Conservation (phyloP, 2,888 invertebrate genomes). For the Hanleya hanleyi region DNA sequence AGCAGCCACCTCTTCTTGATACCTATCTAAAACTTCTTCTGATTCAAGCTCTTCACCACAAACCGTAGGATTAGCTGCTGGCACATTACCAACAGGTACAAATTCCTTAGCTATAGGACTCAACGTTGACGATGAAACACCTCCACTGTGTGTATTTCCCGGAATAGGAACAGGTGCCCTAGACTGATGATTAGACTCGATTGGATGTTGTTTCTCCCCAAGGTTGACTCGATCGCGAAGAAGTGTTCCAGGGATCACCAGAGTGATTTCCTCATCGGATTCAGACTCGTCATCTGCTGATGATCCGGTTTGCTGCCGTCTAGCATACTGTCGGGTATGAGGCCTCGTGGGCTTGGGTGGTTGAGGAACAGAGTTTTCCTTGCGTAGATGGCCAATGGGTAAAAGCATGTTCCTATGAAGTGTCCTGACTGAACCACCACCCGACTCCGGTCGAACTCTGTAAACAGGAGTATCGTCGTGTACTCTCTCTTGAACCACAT, state of each 20-base stretch:
- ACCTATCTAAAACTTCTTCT: too few species aligned
- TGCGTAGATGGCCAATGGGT: not conserved
- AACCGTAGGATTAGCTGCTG: too few species aligned
- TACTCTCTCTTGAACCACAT: slow-evolving; percentile 14
- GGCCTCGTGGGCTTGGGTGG: not conserved
- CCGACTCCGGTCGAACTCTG: slow-evolving; percentile 3
- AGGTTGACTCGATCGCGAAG: too few species aligned
- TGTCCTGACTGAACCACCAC: not conserved
- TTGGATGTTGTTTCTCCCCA: too few species aligned
- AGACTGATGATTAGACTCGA: too few species aligned
- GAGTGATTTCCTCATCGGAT: not conserved
- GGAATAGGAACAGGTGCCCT: too few species aligned
- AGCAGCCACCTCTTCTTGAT: too few species aligned
- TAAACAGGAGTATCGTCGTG: slow-evolving; percentile 12
- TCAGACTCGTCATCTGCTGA: not conserved
- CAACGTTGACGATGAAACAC: too few species aligned
- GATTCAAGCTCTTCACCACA: too few species aligned
- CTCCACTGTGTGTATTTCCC: too few species aligned
- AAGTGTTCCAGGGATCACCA: not conserved
- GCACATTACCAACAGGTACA: too few species aligned
- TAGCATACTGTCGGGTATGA: not conserved
- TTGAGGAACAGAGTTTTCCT: not conserved
- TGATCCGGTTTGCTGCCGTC: not conserved
- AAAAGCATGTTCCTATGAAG: slow-evolving; percentile 25
- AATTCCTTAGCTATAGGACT: too few species aligned